These are phyloP conservation scores for Parasteatoda lunata DNA, from an alignment of 2,888 invertebrate species.

Conservation along the genomic window DNA sequence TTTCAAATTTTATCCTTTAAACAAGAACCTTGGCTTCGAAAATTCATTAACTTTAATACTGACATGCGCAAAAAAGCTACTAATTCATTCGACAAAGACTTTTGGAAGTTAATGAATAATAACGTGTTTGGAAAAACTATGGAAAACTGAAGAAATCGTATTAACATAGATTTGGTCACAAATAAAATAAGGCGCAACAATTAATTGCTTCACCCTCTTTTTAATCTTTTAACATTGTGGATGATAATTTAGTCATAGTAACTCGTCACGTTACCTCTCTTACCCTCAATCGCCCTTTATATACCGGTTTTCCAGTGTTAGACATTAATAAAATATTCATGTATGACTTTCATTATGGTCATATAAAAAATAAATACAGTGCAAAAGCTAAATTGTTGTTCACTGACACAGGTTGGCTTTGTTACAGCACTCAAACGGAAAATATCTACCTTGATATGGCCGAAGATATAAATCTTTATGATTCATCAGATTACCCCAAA, in stretches of 20 bases:
- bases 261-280: conserved; percentile 23
- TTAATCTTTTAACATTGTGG: neutral
- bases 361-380: conserved; percentile 69
- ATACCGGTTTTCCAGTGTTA: conserved; percentile 70
- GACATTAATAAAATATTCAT: conserved; percentile 65
- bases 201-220: conserved; percentile 15
- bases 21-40: neutral
- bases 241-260: conserved; percentile 11
- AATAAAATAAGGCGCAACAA: conserved; percentile 6
- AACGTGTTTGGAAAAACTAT: neutral
- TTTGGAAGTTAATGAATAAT: neutral
- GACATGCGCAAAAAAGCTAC: neutral
- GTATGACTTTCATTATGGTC: conserved; percentile 60
- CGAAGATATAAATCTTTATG: no score
- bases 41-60: neutral
- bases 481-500: neutral
- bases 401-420: conserved; percentile 72
- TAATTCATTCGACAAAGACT: neutral
- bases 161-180: neutral
- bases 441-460: conserved; percentile 6
- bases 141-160: neutral
- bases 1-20: neutral
- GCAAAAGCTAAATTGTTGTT: conserved; percentile 69
- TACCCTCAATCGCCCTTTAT: conserved; percentile 69
- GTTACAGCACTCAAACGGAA: conserved; percentile 22